Percentiles rank a stretch among this genome's conserved stretches.
phyloP scores from a whole-genome alignment of 2,888 invertebrate species.

The Pristionchus exspectatus region DNA sequence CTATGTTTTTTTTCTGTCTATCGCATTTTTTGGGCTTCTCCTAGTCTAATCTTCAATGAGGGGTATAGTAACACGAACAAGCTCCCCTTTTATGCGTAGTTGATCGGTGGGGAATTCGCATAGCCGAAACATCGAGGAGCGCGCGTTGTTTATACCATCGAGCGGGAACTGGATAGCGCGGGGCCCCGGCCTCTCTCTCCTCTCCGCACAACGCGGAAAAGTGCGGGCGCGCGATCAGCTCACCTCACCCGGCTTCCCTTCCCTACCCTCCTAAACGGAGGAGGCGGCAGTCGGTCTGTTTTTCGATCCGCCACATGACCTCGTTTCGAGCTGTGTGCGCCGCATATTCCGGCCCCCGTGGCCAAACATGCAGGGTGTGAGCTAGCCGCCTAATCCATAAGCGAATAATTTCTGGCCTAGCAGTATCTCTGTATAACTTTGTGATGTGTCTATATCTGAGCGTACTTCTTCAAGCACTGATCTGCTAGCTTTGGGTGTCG shows the following conservation, averaged over 20 bases:
- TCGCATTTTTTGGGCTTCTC: too few species aligned
- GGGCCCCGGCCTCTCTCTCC: neutral
- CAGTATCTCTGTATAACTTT: too few species aligned
- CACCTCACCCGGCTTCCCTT: too few species aligned
- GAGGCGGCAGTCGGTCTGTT: conserved; percentile 11
- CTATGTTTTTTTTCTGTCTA: neutral
- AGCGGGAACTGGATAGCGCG: conserved; percentile 30
- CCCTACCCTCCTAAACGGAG: neutral
- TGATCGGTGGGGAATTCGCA: too few species aligned
- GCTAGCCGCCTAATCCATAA: too few species aligned
- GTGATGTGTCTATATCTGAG: too few species aligned
- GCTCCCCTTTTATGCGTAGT: neutral
- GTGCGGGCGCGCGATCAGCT: neutral
- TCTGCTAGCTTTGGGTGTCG: too few species aligned
- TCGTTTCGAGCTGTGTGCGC: neutral
- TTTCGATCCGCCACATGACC: conserved; percentile 26
- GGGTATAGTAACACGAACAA: neutral
- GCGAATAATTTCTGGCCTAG: too few species aligned
- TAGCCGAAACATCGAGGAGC: neutral
- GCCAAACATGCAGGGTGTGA: too few species aligned
- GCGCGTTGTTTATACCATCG: too few species aligned
- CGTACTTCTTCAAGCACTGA: too few species aligned
- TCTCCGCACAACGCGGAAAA: neutral
- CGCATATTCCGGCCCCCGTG: neutral
- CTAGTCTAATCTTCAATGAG: too few species aligned